Percentiles rank a stretch among this genome's conserved stretches.
These are phyloP conservation scores for Sarotherodon lohbergeri DNA, from an alignment of 2,113 vertebrate genomes.

Conservation along the genomic window DNA sequence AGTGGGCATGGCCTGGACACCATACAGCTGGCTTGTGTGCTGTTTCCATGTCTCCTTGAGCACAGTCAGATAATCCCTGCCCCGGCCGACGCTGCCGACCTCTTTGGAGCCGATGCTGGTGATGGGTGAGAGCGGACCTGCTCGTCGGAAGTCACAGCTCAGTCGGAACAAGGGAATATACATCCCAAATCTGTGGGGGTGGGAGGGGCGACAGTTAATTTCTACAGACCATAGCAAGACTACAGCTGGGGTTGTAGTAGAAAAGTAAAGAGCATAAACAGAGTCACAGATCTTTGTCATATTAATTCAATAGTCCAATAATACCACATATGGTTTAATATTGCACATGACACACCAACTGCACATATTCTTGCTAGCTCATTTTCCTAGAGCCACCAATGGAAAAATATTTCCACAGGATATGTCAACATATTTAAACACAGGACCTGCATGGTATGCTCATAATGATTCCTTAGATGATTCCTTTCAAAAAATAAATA, in stretches of 20 bases:
- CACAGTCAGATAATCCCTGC: constrained; percentile 86
- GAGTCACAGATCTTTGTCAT: neutral
- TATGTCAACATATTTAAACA: neutral
- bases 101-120: constrained; percentile 84
- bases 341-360: neutral
- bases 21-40: constrained; percentile 88
- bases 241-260: neutral
- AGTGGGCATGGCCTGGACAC: constrained; percentile 88
- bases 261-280: neutral
- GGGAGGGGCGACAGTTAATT: neutral
- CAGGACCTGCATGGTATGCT: neutral
- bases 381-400: neutral
- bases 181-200: constrained; percentile 87
- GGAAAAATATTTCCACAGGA: neutral
- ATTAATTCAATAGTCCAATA: neutral
- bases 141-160: constrained; percentile 84
- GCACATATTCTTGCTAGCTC: neutral
- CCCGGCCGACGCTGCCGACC: constrained; percentile 64
- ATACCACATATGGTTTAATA: neutral
- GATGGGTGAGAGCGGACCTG: constrained; percentile 78
- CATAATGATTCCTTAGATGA: neutral
- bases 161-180: constrained; percentile 95
- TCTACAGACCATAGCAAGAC: neutral
- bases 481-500: neutral
- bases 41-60: constrained; percentile 96